These are phyloP conservation scores for Cephus sareptanus DNA, from an alignment of 2,888 invertebrate species.

Conservation along the genomic window DNA sequence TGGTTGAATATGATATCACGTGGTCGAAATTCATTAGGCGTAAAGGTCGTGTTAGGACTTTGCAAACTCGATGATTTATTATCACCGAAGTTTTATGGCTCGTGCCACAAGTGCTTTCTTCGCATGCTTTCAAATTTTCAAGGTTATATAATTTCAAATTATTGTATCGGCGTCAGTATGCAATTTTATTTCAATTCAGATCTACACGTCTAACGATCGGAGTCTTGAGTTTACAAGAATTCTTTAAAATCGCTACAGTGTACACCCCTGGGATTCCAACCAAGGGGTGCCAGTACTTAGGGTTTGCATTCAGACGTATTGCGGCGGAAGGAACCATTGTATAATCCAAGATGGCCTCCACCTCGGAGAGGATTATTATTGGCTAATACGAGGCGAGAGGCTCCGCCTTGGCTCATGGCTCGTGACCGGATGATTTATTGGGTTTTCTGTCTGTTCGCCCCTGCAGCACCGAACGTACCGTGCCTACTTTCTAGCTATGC, in stretches of 20 bases:
- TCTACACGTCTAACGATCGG: background rate
- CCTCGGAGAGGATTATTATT: constrained; percentile 71
- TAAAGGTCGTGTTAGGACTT: background rate
- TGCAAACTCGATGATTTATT: background rate
- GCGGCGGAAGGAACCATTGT: constrained; percentile 66
- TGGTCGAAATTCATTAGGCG: constrained; percentile 20
- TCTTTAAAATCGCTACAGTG: background rate
- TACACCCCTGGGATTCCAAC: constrained; percentile 53
- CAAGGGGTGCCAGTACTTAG: constrained; percentile 49
- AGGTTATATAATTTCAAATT: background rate
- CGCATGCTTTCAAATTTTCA: background rate
- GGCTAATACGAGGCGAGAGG: constrained; percentile 71
- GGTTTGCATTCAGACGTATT: constrained; percentile 63
- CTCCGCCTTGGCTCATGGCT: constrained; percentile 71
- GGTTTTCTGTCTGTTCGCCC: constrained; percentile 68
- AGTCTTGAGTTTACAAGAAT: background rate
- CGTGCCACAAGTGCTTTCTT: background rate
- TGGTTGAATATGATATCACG: constrained; percentile 65
- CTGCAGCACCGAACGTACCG: constrained; percentile 60
- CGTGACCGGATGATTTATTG: constrained; percentile 72
- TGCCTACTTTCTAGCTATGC: constrained; percentile 25
- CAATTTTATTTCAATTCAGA: background rate
- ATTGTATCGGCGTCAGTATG: background rate
- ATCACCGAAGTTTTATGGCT: background rate
- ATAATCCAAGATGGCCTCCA: constrained; percentile 71